Conservation (phyloP, 1,140 invertebrate species). For the Apis dorsata region DNA sequence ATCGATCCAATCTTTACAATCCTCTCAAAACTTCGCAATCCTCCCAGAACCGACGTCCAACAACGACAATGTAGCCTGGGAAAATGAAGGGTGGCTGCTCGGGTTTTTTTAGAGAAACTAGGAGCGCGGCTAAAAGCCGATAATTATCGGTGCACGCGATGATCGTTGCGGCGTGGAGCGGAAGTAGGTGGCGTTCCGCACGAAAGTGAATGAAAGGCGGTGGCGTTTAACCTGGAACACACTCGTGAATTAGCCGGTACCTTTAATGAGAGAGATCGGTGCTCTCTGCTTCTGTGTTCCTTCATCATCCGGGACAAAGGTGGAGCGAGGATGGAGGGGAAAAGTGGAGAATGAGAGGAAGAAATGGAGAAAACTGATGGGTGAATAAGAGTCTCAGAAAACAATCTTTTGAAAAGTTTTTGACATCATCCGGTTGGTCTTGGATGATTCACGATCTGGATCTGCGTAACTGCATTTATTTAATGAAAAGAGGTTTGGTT, state of each 20-base stretch:
- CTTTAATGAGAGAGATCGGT: slow-evolving; percentile 59
- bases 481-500: too few species aligned
- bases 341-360: not conserved
- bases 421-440: slow-evolving; percentile 48
- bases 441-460: slow-evolving; percentile 24
- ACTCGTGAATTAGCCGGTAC: slow-evolving; percentile 61
- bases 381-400: slow-evolving; percentile 51
- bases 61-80: slow-evolving; percentile 23
- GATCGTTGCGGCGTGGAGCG: slow-evolving; percentile 54
- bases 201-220: slow-evolving; percentile 56
- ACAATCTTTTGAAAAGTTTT: slow-evolving; percentile 39
- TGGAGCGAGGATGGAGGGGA: not conserved
- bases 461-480: slow-evolving; percentile 44
- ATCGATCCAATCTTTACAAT: too few species aligned
- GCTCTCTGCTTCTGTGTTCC: not conserved
- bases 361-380: slow-evolving; percentile 30
- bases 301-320: slow-evolving; percentile 6
- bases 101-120: slow-evolving; percentile 44
- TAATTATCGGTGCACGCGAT: slow-evolving; percentile 66
- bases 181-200: slow-evolving; percentile 66
- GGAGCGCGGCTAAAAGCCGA: slow-evolving; percentile 54
- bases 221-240: slow-evolving; percentile 26
- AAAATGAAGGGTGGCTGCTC: slow-evolving; percentile 20
- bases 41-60: too few species aligned
- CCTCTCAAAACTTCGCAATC: too few species aligned